Base-by-base conservation (phyloP, 2,797 vertebrate species). In the Argya squamiceps region DNA sequence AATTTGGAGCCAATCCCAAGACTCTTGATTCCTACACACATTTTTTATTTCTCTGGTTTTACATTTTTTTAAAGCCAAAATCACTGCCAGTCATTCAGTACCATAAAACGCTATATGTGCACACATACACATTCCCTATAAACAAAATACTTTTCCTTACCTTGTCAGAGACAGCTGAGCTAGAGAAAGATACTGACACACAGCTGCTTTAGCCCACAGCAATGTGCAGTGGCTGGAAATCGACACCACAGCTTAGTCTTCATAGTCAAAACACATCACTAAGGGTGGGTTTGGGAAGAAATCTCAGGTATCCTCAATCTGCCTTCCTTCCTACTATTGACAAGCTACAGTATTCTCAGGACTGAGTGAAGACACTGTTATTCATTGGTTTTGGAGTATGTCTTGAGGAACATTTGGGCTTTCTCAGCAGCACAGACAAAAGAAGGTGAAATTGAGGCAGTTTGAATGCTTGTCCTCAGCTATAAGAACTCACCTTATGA, bases 1-100 rank as follows among this genome's bases (percentile, higher is more conserved):
- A 46, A 53, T 21, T 0, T 20, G 15, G 24, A 92, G 79, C 15
- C n/a, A 79, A 5, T 49, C 50, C 41, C 9, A 8, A 47, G 22
- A 53, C 9, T 22, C 29, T 36, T 1, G 0, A 10, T 58, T 84
- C 29, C 53, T 29, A 23, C 1, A 1, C 4, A 17, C 10, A 15
- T 10, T 46, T 65, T 79, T 82, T 20, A 30, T 24, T 36, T 53
- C 32, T 47, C 23, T 41, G 7, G 14, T 6, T 79, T 67, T 30
- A 19, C 3, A 9, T 5, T n/a, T 76, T 76, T 39, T 39, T 22
- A 29, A 50, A 78, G 6, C 5, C 4, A 53, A 70, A 80, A 41
- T n/a, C n/a, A 41, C 14, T 19, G 11, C 30, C 49, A 85, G 12
- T 23, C 2, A 52, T 27, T 58, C 18, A 29, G 10, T 19, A 12